Conservation (phyloP, 1,140 invertebrate genomes). For the Spodoptera frugiperda region DNA sequence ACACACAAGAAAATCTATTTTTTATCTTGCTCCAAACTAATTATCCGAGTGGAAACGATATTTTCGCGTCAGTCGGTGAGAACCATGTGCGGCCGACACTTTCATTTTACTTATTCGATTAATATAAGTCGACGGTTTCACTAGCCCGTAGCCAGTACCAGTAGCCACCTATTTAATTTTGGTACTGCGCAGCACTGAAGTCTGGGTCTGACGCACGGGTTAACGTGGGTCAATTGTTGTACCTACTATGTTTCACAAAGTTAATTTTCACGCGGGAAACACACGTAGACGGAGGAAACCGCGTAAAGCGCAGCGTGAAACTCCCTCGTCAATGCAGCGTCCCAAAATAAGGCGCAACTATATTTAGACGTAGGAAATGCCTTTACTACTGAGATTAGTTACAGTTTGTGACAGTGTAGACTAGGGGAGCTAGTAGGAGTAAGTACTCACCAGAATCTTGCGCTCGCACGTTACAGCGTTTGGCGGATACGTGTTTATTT, state of each 20-base stretch:
- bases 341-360: constrained; percentile 74
- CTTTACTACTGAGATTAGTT: constrained; percentile 21
- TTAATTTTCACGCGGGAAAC: constrained; percentile 55
- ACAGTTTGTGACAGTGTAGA: constrained; percentile 14
- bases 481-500: constrained; percentile 77
- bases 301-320: constrained; percentile 66
- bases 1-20: constrained; percentile 76
- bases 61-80: constrained; percentile 53
- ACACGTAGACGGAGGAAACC: constrained; percentile 51
- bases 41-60: constrained; percentile 66
- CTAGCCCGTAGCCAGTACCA: constrained; percentile 1
- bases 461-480: constrained; percentile 72
- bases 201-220: constrained; percentile 33
- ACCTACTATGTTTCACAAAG: constrained; percentile 28
- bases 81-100: constrained; percentile 61
- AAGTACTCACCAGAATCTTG: constrained; percentile 80
- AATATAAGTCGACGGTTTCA: constrained; percentile 42
- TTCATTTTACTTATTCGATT: constrained; percentile 62
- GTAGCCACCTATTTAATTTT: constrained; percentile 3
- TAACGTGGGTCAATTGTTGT: constrained; percentile 32
- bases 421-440: constrained; percentile 48
- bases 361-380: constrained; percentile 63
- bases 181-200: constrained; percentile 6
- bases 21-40: constrained; percentile 66
- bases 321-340: constrained; percentile 68